Base-by-base conservation (phyloP, 2,797 vertebrate genomes). In the Crypturellus tataupa region DNA sequence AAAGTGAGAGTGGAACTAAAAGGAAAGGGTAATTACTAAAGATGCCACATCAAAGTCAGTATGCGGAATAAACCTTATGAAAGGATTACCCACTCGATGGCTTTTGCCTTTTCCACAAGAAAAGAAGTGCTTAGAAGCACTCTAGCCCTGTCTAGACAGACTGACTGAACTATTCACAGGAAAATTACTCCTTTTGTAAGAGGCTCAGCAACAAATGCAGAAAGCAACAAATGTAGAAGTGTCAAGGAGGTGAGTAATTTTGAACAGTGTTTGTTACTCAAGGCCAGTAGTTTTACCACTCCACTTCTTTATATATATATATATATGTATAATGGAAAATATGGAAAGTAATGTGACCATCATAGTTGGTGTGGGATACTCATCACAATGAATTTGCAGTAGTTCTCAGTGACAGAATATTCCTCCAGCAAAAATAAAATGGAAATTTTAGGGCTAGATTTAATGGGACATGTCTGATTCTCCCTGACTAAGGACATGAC, bases 71-170 rank as follows among this genome's bases (percentile, higher is more conserved):
- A 92, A 84, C 69, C 56, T 91, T 72, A 31, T 49, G 88, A 96
- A 95, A 80, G 53, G 78, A 89, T 87, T 87, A 84, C n/a, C 20
- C 31, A 42, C 51, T 79, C 16, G 3, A 37, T 19, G 17, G 16
- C 25, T 78, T 35, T 44, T 25, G 8, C 47, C 47, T 49, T 14
- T 4, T 20, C 13, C 29, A 35, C n/a, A 44, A 27, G 84, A 88
- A 60, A 55, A 88, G 47, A 60, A 62, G 67, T 90, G 39, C 42
- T 94, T 68, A 68, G 71, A 82, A 88, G 60, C 80, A 75, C 55
- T 84, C 85, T 33, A 86, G 73, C 42, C 60, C 78, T 90, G 82
- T 95, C 89, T 88, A 96, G 89, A 93, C 83, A 75, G 85, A 80
- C 35, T 23, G 73, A 87, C 89, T 85, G 75, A 82, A 53, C 88